Evolutionary conservation across 2,113 vertebrate species (phyloP).

Genomic region (Candoia aspera): DNA sequence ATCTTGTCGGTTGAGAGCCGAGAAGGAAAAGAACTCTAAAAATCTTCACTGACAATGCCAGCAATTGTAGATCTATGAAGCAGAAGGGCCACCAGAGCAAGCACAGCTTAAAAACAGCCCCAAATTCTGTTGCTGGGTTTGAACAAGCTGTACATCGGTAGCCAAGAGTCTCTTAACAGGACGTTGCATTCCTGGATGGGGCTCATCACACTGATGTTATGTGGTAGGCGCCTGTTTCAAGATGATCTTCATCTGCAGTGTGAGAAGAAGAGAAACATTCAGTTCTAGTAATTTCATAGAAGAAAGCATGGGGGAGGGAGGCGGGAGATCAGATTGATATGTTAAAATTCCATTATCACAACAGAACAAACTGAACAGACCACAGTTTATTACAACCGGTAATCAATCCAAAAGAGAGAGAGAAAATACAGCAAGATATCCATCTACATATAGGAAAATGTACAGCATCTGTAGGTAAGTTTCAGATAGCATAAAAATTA

Average conservation of each 20-base stretch:
- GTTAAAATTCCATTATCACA: conserved; percentile 46
- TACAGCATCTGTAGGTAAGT: not conserved
- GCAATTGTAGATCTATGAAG: not conserved
- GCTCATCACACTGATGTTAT: conserved; percentile 5
- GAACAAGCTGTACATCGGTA: conserved; percentile 1
- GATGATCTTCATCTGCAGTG: conserved; percentile 48
- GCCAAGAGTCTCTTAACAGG: conserved; percentile 14
- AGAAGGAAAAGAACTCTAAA: not conserved
- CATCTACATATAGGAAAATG: not conserved
- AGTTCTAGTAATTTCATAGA: conserved; percentile 36
- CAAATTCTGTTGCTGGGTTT: conserved; percentile 20
- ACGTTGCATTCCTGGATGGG: conserved; percentile 7
- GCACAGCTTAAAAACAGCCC: not conserved
- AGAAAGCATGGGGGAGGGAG: conserved; percentile 22
- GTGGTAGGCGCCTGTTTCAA: not conserved
- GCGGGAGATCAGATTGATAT: not conserved
- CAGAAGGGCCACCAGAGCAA: not conserved
- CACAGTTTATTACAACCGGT: not conserved
- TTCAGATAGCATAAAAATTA: not conserved
- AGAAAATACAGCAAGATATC: not conserved
- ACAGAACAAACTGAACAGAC: not conserved
- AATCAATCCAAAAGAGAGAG: not conserved
- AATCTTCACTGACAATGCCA: not conserved
- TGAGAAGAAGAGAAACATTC: conserved; percentile 48
- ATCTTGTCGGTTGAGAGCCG: conserved; percentile 68